Evolutionary conservation across 2,888 invertebrate species (phyloP), one percentile per base, ranked within the genome.

Genomic region (Lycia hirtaria): DNA sequence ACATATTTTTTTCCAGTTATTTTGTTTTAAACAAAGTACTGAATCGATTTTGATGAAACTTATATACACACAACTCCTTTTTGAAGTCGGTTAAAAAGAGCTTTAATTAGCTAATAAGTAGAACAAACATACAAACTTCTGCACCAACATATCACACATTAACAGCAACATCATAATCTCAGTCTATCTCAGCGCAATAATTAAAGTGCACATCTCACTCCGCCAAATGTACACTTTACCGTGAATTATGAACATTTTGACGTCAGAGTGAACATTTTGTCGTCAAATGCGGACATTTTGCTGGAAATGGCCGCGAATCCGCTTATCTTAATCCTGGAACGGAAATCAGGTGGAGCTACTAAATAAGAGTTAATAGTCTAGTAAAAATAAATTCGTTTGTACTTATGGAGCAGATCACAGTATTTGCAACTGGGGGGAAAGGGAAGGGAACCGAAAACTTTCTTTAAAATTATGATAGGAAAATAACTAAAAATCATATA

Each of bases 311-410:
- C 79, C 79, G 71, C 75, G 80, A 87, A 90, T 86, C 88, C 88
- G 80, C 90, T 91, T 91, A 90, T 85, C 88, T 87, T 81, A 88
- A 89, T 86, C 88, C 88, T 71, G 60, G 60, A 71, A 68, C 75
- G 83, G 69, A 76, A 81, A 73, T 79, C 68, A 32, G 24, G 64
- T 70, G 61, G 17, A 75, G 84, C 77, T 56, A 60, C 28, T 1
- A 66, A 74, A 67, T 0, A 0, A 50, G 75, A 66, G 72, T 7
- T 0, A n/a, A n/a, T 3, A 5, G 3, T 14, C 2, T 22, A 38
- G 9, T 14, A 1, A 30, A 4, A 30, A 2, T 1, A 12, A n/a
- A 7, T 10, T 30, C n/a, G n/a, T n/a, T n/a, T 30, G n/a, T n/a
- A n/a, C n/a, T n/a, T n/a, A n/a, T n/a, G n/a, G n/a, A n/a, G n/a